Conservation (phyloP, 1,140 invertebrate species). For the Brachionus sp. region DNA sequence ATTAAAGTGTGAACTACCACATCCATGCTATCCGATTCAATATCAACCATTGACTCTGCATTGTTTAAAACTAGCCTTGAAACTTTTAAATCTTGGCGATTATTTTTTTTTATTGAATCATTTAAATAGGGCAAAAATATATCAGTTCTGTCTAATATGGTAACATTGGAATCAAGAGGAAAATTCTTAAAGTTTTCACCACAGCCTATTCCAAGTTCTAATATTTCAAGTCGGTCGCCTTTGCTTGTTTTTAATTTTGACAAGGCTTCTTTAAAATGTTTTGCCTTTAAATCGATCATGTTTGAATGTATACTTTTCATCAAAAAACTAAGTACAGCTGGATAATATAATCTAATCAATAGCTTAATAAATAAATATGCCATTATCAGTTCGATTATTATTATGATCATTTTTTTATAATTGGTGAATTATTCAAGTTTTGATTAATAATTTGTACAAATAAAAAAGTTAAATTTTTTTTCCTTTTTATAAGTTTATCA, state of each 20-base stretch:
- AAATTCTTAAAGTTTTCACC: constrained; percentile 40
- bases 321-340: background rate
- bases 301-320: constrained; percentile 34
- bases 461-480: too few relatives aligned
- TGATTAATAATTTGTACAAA: too few relatives aligned
- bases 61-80: constrained; percentile 5
- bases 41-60: constrained; percentile 34
- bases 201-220: constrained; percentile 39
- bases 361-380: background rate
- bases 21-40: constrained; percentile 34
- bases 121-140: constrained; percentile 24
- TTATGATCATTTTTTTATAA: background rate
- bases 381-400: background rate
- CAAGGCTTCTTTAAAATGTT: constrained; percentile 28
- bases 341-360: background rate
- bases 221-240: background rate
- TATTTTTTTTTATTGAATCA: constrained; percentile 42
- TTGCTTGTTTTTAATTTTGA: background rate
- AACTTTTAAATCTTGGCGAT: constrained; percentile 1
- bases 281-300: background rate
- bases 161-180: constrained; percentile 16
- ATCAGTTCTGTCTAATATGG: constrained; percentile 18
- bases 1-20: constrained; percentile 20
- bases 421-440: background rate
- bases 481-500: too few relatives aligned